Conservation (phyloP, 2,888 invertebrate species). For the Syritta pipiens region DNA sequence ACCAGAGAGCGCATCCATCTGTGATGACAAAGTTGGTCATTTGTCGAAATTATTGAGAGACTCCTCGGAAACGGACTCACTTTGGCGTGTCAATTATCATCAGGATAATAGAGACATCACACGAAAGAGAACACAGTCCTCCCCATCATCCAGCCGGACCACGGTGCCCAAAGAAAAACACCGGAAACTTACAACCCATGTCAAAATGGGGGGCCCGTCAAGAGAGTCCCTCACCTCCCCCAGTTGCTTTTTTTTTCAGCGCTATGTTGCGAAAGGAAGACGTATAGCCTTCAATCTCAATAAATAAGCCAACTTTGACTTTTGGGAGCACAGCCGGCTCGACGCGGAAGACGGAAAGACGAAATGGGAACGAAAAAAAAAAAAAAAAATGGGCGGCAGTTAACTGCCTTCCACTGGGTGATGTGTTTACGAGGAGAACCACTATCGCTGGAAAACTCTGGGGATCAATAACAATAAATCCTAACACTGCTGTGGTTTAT, state of each 20-base stretch:
- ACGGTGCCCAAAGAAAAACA: background rate
- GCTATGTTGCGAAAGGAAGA: constrained; percentile 63
- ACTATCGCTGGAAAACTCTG: constrained; percentile 54
- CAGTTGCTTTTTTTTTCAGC: constrained; percentile 36
- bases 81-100: constrained; percentile 55
- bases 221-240: constrained; percentile 19
- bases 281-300: constrained; percentile 68
- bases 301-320: constrained; percentile 68
- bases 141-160: constrained; percentile 20
- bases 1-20: no score
- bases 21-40: constrained; percentile 11
- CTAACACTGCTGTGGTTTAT: constrained; percentile 68
- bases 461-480: constrained; percentile 69
- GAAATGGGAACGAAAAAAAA: constrained; percentile 3
- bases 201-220: constrained; percentile 48
- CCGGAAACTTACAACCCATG: constrained; percentile 45
- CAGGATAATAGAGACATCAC: constrained; percentile 54
- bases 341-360: constrained; percentile 2
- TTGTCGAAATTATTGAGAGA: constrained; percentile 36
- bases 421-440: constrained; percentile 65
- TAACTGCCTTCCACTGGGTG: constrained; percentile 58
- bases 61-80: constrained; percentile 19
- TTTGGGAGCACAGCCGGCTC: constrained; percentile 36
- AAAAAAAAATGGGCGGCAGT: constrained; percentile 43
- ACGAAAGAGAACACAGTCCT: constrained; percentile 15